phyloP scores from a whole-genome alignment of 1,140 invertebrate genomes.

The Odontomachus brunneus region DNA sequence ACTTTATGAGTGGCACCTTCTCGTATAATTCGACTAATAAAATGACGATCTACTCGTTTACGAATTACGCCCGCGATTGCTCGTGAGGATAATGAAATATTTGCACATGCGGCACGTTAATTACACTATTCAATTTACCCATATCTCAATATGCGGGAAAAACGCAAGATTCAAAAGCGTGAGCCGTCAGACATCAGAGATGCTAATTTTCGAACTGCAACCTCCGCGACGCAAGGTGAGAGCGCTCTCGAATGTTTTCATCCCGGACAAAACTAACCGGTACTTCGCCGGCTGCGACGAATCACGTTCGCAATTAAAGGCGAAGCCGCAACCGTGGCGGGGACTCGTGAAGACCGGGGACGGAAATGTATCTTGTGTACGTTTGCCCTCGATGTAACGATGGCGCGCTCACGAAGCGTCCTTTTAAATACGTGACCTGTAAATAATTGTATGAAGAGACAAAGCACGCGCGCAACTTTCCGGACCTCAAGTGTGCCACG shows the following conservation, averaged over 20 bases:
- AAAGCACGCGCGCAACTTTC: conserved; percentile 71
- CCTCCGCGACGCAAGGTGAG: background rate
- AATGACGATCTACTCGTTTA: background rate
- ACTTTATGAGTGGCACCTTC: background rate
- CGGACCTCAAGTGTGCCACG: conserved; percentile 54
- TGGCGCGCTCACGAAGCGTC: conserved; percentile 66
- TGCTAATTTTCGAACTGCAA: conserved; percentile 42
- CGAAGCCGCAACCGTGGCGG: conserved; percentile 70
- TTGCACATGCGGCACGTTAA: background rate
- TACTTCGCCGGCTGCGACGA: conserved; percentile 66
- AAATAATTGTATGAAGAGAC: conserved; percentile 78
- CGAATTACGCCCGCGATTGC: background rate
- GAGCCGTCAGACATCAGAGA: background rate
- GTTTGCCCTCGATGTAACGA: conserved; percentile 65
- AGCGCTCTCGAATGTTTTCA: conserved; percentile 63
- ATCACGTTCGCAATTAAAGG: conserved; percentile 79
- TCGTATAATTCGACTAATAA: background rate
- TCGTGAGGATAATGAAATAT: conserved; percentile 8
- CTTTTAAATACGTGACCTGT: conserved; percentile 79
- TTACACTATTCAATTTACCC: conserved; percentile 3
- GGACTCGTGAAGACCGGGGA: conserved; percentile 67
- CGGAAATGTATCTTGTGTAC: conserved; percentile 71
- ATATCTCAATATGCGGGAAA: background rate
- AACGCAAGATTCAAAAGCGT: conserved; percentile 5
- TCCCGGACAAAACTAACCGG: conserved; percentile 62